phyloP scores from a whole-genome alignment of 2,113 vertebrate species.

The Campylomormyrus numenius region DNA sequence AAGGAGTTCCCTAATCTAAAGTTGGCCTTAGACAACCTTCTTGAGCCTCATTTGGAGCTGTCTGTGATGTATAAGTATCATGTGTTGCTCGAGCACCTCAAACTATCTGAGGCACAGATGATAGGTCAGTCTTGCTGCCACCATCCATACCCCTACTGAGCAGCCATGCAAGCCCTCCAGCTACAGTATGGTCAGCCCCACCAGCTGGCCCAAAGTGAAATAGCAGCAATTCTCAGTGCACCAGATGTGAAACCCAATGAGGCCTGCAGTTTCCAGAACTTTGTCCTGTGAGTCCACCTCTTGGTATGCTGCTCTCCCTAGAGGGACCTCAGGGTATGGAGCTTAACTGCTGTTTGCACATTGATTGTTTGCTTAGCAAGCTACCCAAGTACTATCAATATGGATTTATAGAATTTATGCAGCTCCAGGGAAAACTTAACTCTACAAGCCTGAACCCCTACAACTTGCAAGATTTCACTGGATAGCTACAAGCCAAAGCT shows the following conservation, averaged over 20 bases:
- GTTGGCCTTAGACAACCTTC: too few relatives aligned
- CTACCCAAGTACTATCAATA: not conserved
- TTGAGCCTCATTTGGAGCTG: too few relatives aligned
- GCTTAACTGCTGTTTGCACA: not conserved
- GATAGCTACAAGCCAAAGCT: not conserved
- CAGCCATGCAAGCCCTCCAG: not conserved
- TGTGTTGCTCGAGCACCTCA: too few relatives aligned
- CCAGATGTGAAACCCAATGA: too few relatives aligned
- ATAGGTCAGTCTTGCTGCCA: not conserved
- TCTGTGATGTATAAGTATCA: too few relatives aligned
- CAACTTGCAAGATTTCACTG: not conserved
- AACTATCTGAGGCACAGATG: not conserved
- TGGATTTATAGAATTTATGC: not conserved
- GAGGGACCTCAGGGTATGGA: not conserved
- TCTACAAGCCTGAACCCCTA: not conserved
- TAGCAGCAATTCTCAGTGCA: too few relatives aligned
- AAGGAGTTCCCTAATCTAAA: too few relatives aligned
- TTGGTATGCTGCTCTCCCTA: not conserved
- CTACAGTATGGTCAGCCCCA: not conserved
- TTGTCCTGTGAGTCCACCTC: not conserved
- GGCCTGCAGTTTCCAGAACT: not conserved
- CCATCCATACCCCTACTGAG: not conserved
- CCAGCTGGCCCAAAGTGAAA: not conserved
- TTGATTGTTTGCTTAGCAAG: not conserved
- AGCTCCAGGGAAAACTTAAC: not conserved